Conservation (phyloP, 1,140 invertebrate species). For the Palaemon carinicauda region DNA sequence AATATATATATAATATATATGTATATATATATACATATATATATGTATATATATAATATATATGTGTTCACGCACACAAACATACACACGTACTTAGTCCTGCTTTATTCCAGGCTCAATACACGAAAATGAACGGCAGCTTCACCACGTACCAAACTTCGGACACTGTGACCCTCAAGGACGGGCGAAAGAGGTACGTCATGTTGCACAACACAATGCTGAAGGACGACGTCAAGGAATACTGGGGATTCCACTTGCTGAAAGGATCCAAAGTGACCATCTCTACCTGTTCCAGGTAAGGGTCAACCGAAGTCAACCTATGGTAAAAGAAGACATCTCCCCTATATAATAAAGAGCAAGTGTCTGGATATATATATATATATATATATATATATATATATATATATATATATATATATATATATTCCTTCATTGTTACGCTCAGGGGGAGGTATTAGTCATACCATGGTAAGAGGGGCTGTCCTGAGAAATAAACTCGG, state of each 20-base stretch:
- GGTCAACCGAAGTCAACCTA: too few species aligned
- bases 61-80: slow-evolving; percentile 76
- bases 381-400: too few species aligned
- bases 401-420: too few species aligned
- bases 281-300: slow-evolving; percentile 71
- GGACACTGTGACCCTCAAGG: slow-evolving; percentile 69
- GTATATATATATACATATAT: too few species aligned
- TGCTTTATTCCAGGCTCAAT: slow-evolving; percentile 75
- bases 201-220: slow-evolving; percentile 75
- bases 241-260: slow-evolving; percentile 82
- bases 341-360: too few species aligned
- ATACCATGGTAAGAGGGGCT: too few species aligned
- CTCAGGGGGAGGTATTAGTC: too few species aligned
- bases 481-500: too few species aligned
- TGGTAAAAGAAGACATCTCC: too few species aligned
- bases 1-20: slow-evolving; percentile 56
- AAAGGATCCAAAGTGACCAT: slow-evolving; percentile 78
- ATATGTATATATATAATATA: slow-evolving; percentile 74
- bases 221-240: slow-evolving; percentile 82
- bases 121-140: slow-evolving; percentile 75
- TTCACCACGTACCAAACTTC: slow-evolving; percentile 79
- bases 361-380: too few species aligned
- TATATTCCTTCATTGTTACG: too few species aligned
- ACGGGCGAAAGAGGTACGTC: slow-evolving; percentile 70
- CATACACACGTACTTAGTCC: slow-evolving; percentile 72